Conservation (phyloP, 2,113 vertebrate genomes). For the Petrocephalus zakoni region DNA sequence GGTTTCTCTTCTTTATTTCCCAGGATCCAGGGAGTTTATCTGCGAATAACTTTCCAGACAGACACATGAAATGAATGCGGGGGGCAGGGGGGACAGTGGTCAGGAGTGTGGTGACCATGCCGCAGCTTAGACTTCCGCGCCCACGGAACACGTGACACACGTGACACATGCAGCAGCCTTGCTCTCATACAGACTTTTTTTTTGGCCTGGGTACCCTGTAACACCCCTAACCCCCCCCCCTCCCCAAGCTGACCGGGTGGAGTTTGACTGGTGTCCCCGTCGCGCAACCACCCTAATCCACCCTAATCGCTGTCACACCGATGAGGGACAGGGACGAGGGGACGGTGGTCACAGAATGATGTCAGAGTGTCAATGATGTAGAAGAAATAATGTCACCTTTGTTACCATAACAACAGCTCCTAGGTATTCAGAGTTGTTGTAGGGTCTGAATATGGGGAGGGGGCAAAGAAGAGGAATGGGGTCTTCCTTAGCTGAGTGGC, state of each 20-base stretch:
- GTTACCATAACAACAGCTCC: constrained; percentile 26
- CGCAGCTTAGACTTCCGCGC: not conserved
- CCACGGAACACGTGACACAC: not conserved
- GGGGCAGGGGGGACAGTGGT: not conserved
- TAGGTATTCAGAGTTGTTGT: constrained; percentile 4
- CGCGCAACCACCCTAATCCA: not conserved
- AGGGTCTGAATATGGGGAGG: not conserved
- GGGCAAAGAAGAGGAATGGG: not conserved
- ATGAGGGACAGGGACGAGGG: not conserved
- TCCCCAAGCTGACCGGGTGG: not conserved
- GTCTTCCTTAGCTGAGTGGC: constrained; percentile 1
- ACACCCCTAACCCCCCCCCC: too few relatives aligned
- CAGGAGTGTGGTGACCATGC: not conserved
- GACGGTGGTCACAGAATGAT: not conserved
- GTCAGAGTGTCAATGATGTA: not conserved
- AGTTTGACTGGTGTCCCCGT: not conserved
- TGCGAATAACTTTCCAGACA: not conserved
- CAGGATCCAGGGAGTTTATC: not conserved
- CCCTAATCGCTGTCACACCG: not conserved
- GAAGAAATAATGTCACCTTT: constrained; percentile 7
- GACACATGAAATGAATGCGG: not conserved
- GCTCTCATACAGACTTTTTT: not conserved
- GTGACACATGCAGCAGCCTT: not conserved
- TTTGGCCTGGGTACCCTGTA: not conserved
- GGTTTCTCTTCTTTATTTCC: not conserved